phyloP scores from a whole-genome alignment of 2,797 vertebrate species.

The Xenentodon cancila region DNA sequence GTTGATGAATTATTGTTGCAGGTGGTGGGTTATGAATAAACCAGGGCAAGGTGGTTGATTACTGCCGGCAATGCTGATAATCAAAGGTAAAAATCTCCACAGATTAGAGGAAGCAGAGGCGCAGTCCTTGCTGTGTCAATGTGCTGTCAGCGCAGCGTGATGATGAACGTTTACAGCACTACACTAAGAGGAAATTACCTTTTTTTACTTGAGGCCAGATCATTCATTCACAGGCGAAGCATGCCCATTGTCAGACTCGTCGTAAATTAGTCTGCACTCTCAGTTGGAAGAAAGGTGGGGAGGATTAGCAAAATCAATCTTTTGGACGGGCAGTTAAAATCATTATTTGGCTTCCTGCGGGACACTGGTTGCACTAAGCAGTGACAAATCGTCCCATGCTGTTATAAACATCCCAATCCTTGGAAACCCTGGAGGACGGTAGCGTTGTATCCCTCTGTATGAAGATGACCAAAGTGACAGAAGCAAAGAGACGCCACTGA shows the following conservation, averaged over 20 bases:
- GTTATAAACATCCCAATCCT: conserved; percentile 68
- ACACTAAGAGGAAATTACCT: conserved; percentile 79
- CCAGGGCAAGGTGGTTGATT: conserved; percentile 38
- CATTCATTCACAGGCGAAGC: conserved; percentile 68
- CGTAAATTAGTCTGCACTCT: conserved; percentile 75
- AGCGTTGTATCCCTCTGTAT: conserved; percentile 37
- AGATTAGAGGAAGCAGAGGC: conserved; percentile 50
- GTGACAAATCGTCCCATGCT: conserved; percentile 67
- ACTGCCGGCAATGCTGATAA: conserved; percentile 40
- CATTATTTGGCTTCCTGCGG: conserved; percentile 79
- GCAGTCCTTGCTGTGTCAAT: conserved; percentile 45
- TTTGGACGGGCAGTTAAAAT: conserved; percentile 73
- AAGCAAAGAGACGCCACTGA: conserved; percentile 24
- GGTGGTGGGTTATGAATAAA: conserved; percentile 36
- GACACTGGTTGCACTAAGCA: conserved; percentile 65
- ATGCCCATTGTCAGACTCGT: conserved; percentile 49
- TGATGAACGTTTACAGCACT: conserved; percentile 80
- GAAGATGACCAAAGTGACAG: conserved; percentile 46
- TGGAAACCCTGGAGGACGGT: conserved; percentile 23
- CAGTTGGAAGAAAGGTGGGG: conserved; percentile 58
- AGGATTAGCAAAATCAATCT: conserved; percentile 76
- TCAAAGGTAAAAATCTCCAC: conserved; percentile 55
- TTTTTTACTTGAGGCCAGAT: conserved; percentile 69
- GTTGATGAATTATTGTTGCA: conserved; percentile 38
- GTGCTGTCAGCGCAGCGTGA: conserved; percentile 52